phyloP scores from a whole-genome alignment of 1,140 invertebrate species.

The Diachasma alloeum region DNA sequence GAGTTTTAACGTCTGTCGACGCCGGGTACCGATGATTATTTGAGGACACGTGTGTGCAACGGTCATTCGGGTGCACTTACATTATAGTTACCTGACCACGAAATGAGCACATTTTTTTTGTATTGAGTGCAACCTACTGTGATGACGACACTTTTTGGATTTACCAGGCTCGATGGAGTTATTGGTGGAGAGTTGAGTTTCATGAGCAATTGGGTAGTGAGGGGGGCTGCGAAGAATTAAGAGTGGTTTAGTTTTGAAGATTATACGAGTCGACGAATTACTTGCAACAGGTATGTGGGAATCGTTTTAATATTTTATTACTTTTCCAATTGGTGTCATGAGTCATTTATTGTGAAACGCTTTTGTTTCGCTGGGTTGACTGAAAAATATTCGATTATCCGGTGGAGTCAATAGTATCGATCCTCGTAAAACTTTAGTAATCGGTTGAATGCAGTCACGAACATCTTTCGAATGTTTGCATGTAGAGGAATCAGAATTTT shows the following conservation, averaged over 20 bases:
- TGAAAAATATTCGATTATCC: neutral
- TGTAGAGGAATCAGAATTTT: neutral
- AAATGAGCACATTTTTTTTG: too few species aligned
- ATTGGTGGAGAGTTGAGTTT: neutral
- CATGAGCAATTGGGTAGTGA: neutral
- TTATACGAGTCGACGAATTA: neutral
- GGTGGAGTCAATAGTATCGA: neutral
- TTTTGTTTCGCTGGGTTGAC: neutral
- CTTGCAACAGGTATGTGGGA: slow-evolving; percentile 14
- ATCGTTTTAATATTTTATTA: neutral
- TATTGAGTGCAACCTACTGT: too few species aligned
- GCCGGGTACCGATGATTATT: neutral
- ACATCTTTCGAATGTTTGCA: neutral
- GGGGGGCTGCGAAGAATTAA: neutral
- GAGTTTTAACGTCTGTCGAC: neutral
- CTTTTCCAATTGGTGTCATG: neutral
- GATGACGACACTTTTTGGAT: too few species aligned
- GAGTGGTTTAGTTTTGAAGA: neutral
- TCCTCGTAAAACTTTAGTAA: neutral
- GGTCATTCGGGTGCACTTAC: neutral
- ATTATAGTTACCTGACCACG: too few species aligned
- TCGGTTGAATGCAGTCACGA: neutral
- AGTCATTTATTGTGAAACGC: neutral
- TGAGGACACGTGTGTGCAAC: neutral
- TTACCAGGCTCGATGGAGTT: too few species aligned